Evolutionary conservation across 1,140 invertebrate genomes (phyloP), one percentile per base, ranked within the genome.

Genomic region (Pseudomyrmex cubaensis): DNA sequence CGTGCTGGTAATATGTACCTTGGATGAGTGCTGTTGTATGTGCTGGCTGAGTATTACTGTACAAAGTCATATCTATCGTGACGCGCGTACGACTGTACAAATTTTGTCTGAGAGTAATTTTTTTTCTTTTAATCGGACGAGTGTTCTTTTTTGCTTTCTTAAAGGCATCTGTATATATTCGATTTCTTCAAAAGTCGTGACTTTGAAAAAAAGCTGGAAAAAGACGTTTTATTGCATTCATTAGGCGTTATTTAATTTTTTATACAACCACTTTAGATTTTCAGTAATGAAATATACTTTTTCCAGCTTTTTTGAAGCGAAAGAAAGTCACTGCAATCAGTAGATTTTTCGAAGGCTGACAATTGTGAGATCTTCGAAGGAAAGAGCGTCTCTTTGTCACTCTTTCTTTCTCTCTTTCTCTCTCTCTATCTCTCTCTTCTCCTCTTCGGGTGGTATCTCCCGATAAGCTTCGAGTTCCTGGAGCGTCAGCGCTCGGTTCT

Each of bases 11-110:
- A 93, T 94, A 94, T 94, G 93, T 94, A 94, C 94, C 93, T 94
- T 94, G 90, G 83, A 90, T 94, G 90, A 94, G 93, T 94, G 91
- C 85, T 94, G 91, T 93, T 93, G 93, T 94, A 94, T 94, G 93
- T 94, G 94, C 94, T 94, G 93, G 94, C 93, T 94, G 93, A 93
- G 90, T 92, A 92, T 93, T 77, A 89, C 57, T 91, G 89, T 90
- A 91, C 86, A 88, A 87, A 83, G 89, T 73, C 75, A 86, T 88
- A 88, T 86, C 57, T 66, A 73, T 70, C 48, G 44, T 59, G 67
- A 78, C 52, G 22, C 17, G 74, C 64, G 44, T 75, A 82, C 59
- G 66, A 59, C 64, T 52, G 22, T 83, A 78, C 66, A 64, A 56
- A 85, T 84, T 13, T 75, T 56, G 46, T 82, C 52, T 56, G 59